Evolutionary conservation across 2,797 vertebrate genomes (phyloP), one percentile per base, ranked within the genome.

Genomic region (Myotis daubentonii): DNA sequence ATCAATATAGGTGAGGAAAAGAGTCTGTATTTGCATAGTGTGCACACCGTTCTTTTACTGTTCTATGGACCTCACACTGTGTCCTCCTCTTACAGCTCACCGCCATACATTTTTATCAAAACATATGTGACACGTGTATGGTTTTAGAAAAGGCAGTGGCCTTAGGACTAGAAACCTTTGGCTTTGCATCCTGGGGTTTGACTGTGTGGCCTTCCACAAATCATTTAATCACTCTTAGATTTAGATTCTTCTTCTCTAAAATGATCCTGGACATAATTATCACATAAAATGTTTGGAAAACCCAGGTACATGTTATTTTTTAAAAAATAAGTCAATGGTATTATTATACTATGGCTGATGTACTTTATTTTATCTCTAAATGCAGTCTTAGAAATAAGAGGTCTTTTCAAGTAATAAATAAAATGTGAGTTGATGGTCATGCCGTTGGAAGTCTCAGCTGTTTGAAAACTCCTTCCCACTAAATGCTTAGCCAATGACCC

Each of bases 231-330:
- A 79, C 33, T 53, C 51, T 84, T 53, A 57, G 28, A 51, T 79
- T 93, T n/a, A 38, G 16, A 41, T 95, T 74, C 80, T 23, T 91
- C 10, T 79, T 74, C 25, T 90, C 19, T 79, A 79, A 83, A 91
- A 80, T 79, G 47, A 72, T 44, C 55, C 3, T 72, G 47, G 13
- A n/a, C 25, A 9, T 80, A 41, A 84, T 74, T 68, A 89, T 60
- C 17, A 44, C 16, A 74, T 60, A 62, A 75, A 25, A 70, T 53
- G 25, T 68, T 38, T 80, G 11, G 57, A 68, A 91, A 74, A 30
- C 62, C 3, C 17, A 88, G 47, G 60, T 60, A 57, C 51, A 68
- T 47, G 49, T 68, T 38, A 68, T 57, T 65, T 57, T 53, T 62
- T 0, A 60, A 28, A n/a, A 51, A n/a, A 4, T 10, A 33, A 30